These are phyloP conservation scores for Parasteatoda tepidariorum DNA, from an alignment of 1,140 invertebrate genomes.

Conservation along the genomic window DNA sequence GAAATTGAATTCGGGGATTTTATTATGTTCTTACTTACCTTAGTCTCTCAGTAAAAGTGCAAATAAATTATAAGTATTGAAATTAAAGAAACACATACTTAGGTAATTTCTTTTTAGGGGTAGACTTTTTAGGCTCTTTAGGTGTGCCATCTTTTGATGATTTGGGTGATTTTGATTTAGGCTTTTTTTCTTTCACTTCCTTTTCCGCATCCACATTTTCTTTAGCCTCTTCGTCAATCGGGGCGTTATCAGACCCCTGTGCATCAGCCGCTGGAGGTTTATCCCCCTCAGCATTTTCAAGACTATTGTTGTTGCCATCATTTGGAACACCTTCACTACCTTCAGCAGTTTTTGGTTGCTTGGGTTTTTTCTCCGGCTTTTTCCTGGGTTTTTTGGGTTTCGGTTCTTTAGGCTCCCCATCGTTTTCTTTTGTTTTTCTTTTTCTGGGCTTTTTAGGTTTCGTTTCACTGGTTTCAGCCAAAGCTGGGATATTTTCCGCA, in stretches of 20 bases:
- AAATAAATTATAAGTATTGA: background rate
- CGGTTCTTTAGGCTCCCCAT: conserved; percentile 64
- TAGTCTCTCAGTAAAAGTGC: background rate
- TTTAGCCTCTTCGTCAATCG: conserved; percentile 29
- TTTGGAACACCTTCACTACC: background rate
- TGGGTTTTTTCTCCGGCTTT: conserved; percentile 63
- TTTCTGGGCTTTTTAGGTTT: conserved; percentile 54
- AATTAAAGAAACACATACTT: conserved; percentile 50
- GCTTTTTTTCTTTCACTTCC: conserved; percentile 49
- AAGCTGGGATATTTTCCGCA: background rate
- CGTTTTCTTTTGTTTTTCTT: conserved; percentile 51
- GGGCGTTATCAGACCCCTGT: background rate
- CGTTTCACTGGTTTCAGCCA: background rate
- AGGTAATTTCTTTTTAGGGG: conserved; percentile 64
- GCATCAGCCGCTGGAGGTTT: conserved; percentile 40
- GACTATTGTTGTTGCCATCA: conserved; percentile 36
- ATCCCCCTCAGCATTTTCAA: conserved; percentile 38
- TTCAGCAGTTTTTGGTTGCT: conserved; percentile 49
- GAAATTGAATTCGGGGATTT: too few species aligned
- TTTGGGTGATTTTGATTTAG: conserved; percentile 49
- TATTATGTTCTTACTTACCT: too few species aligned
- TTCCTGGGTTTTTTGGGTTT: conserved; percentile 67
- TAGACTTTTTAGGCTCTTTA: conserved; percentile 59
- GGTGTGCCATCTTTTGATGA: conserved; percentile 44
- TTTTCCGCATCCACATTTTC: conserved; percentile 39